Evolutionary conservation across 1,140 invertebrate species (phyloP).

Genomic region (Lysiphlebus fabarum): DNA sequence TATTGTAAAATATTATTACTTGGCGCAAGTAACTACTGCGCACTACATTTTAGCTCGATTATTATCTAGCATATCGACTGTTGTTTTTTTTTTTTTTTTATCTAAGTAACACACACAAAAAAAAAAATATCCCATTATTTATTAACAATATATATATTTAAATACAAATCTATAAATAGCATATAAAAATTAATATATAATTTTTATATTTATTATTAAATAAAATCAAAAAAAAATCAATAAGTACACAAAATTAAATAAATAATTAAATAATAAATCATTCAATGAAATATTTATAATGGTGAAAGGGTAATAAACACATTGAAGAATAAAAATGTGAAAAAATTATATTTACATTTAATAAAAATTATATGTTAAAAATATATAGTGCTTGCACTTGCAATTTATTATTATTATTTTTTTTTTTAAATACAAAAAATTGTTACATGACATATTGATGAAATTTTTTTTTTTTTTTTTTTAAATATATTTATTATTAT

Average conservation of each 20-base stretch:
- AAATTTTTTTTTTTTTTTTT: background rate
- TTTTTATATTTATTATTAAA: background rate
- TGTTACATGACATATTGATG: slow-evolving; percentile 8
- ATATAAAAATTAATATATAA: background rate
- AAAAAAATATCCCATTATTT: no score
- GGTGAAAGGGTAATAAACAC: no score
- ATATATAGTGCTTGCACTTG: slow-evolving; percentile 13
- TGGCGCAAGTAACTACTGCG: slow-evolving; percentile 1
- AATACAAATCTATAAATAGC: background rate
- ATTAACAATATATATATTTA: slow-evolving; percentile 5
- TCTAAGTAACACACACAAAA: no score
- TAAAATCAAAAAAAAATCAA: background rate
- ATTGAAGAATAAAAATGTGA: no score
- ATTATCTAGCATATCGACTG: background rate
- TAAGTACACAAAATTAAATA: background rate
- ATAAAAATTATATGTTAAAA: no score
- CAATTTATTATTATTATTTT: no score
- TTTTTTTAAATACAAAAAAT: slow-evolving; percentile 13
- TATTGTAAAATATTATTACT: no score
- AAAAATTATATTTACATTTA: no score
- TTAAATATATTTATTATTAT: no score
- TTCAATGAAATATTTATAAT: no score
- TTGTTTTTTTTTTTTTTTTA: background rate
- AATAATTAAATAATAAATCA: background rate
- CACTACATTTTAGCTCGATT: slow-evolving; percentile 7